These are phyloP conservation scores for Ophion costatus DNA, from an alignment of 2,888 invertebrate genomes.

Conservation along the genomic window DNA sequence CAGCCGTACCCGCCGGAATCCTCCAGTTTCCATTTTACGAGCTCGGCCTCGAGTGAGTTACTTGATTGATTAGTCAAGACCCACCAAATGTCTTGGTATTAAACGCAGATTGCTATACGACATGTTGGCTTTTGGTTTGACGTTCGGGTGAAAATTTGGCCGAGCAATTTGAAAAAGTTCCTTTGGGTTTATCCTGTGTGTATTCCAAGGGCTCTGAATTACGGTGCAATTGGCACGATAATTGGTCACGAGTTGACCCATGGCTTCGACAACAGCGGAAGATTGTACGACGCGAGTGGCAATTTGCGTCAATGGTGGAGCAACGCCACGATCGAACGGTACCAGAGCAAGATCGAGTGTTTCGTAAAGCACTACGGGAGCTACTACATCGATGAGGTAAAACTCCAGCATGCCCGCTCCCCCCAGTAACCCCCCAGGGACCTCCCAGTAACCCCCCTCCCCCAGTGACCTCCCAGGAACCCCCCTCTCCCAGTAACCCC, in stretches of 20 bases:
- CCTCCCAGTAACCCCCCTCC: no score
- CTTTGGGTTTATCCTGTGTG: not conserved
- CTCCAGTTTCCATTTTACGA: slow-evolving; percentile 93
- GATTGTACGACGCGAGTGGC: slow-evolving; percentile 93
- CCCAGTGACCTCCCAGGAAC: no score
- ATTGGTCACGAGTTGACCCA: slow-evolving; percentile 90
- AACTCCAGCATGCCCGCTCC: not conserved
- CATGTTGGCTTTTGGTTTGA: not conserved
- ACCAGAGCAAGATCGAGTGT: slow-evolving; percentile 91
- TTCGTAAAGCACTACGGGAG: slow-evolving; percentile 93
- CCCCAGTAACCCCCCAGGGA: not conserved
- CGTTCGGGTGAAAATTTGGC: no score
- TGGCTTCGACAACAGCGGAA: slow-evolving; percentile 88
- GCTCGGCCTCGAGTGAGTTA: slow-evolving; percentile 92
- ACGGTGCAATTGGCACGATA: slow-evolving; percentile 91
- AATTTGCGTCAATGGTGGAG: slow-evolving; percentile 97
- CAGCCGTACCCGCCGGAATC: slow-evolving; percentile 93
- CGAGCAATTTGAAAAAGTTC: no score
- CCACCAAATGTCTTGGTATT: not conserved
- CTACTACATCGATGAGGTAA: slow-evolving; percentile 87
- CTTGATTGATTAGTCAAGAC: slow-evolving; percentile 31
- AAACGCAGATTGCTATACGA: not conserved
- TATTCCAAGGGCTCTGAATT: slow-evolving; percentile 90
- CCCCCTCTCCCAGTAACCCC: no score
- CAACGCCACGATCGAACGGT: slow-evolving; percentile 89